phyloP scores from a whole-genome alignment of 2,888 invertebrate species.

The Ptychoptera albimana region DNA sequence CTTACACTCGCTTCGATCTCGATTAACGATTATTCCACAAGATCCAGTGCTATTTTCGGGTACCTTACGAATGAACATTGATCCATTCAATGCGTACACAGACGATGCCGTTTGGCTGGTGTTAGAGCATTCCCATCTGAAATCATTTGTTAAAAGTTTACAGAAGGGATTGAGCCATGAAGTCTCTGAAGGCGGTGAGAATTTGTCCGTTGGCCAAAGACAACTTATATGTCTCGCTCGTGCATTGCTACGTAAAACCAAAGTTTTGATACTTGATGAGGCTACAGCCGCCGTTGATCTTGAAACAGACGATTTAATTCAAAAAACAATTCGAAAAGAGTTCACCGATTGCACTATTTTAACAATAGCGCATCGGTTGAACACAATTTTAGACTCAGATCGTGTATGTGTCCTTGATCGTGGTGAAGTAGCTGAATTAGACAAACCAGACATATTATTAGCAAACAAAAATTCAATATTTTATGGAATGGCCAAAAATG shows the following conservation, averaged over 20 bases:
- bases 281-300: slow-evolving; percentile 38
- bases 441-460: slow-evolving; percentile 24
- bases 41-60: slow-evolving; percentile 26
- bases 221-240: slow-evolving; percentile 34
- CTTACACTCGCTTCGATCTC: slow-evolving; percentile 29
- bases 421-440: slow-evolving; percentile 28
- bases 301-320: slow-evolving; percentile 36
- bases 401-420: slow-evolving; percentile 45
- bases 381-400: slow-evolving; percentile 73
- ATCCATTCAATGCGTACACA: slow-evolving; percentile 32
- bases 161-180: slow-evolving; percentile 19
- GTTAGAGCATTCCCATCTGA: slow-evolving; percentile 36
- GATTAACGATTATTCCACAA: slow-evolving; percentile 35
- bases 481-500: slow-evolving; percentile 29
- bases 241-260: slow-evolving; percentile 33
- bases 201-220: slow-evolving; percentile 31
- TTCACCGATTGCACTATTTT: slow-evolving; percentile 67
- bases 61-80: slow-evolving; percentile 37
- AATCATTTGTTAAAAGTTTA: slow-evolving; percentile 18
- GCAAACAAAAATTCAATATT: slow-evolving; percentile 27
- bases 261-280: slow-evolving; percentile 33
- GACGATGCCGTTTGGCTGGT: slow-evolving; percentile 37
- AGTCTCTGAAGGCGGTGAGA: slow-evolving; percentile 26
- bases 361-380: slow-evolving; percentile 72
- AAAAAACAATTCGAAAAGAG: slow-evolving; percentile 61